Conservation (phyloP, 2,888 invertebrate genomes). For the Ornithoptera priamus region DNA sequence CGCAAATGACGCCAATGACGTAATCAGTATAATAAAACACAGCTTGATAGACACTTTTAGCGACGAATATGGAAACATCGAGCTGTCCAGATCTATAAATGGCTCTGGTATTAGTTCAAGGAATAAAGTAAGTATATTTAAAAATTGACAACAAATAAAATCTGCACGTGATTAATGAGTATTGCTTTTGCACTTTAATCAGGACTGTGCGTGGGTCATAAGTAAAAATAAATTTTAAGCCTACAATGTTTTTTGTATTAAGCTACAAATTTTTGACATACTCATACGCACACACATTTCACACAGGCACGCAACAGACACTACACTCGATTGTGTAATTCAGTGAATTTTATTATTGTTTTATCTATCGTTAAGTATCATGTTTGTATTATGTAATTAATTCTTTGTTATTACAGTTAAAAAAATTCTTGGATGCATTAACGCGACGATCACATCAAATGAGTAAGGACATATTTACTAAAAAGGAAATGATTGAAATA, state of each 20-base stretch:
- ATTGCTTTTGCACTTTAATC: background rate
- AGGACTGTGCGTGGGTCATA: too few relatives aligned
- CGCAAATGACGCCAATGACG: constrained; percentile 89
- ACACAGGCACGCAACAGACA: too few relatives aligned
- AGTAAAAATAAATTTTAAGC: too few relatives aligned
- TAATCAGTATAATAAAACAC: constrained; percentile 90
- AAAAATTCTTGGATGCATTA: constrained; percentile 85
- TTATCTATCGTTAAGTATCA: too few relatives aligned
- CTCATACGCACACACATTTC: too few relatives aligned
- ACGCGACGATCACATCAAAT: constrained; percentile 83
- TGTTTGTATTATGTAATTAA: background rate
- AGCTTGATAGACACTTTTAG: constrained; percentile 88
- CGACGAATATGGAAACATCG: constrained; percentile 84
- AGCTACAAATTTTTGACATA: too few relatives aligned
- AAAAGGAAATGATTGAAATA: constrained; percentile 87
- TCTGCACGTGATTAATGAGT: background rate
- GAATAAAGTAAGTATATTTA: constrained; percentile 73
- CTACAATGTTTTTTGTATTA: too few relatives aligned
- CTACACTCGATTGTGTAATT: too few relatives aligned
- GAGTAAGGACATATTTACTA: constrained; percentile 86
- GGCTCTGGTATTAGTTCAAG: constrained; percentile 87
- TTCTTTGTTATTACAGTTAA: constrained; percentile 77
- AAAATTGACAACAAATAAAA: background rate
- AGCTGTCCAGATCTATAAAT: constrained; percentile 83
- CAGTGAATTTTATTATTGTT: too few relatives aligned